Conservation (phyloP, 1,140 invertebrate species). For the Dolichoris vasculosae region DNA sequence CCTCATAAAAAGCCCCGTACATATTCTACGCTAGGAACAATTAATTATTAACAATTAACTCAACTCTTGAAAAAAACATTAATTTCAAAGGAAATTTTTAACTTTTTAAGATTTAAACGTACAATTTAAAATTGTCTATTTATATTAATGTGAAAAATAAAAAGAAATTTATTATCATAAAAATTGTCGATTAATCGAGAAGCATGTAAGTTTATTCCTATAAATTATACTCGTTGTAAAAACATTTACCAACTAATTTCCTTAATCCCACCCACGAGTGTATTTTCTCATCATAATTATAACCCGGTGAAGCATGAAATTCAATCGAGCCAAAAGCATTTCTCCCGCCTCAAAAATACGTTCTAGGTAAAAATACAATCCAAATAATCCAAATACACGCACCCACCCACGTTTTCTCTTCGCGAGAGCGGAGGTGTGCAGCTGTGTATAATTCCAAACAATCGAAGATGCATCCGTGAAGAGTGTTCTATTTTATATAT, state of each 20-base stretch:
- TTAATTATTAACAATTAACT: too few relatives aligned
- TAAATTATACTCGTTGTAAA: neutral
- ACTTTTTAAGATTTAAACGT: too few relatives aligned
- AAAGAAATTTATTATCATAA: too few relatives aligned
- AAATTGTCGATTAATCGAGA: too few relatives aligned
- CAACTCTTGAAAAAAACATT: too few relatives aligned
- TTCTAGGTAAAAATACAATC: neutral
- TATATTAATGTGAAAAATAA: too few relatives aligned
- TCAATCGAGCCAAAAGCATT: neutral
- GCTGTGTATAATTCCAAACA: constrained; percentile 41
- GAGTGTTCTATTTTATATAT: neutral
- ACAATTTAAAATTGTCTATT: too few relatives aligned
- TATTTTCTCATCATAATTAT: neutral
- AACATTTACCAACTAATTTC: neutral
- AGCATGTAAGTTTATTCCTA: too few relatives aligned
- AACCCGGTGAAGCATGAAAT: neutral
- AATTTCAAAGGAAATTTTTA: too few relatives aligned
- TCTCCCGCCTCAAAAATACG: neutral
- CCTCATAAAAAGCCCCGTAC: too few relatives aligned
- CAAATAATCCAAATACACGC: neutral
- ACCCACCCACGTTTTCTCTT: too few relatives aligned
- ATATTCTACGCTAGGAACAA: too few relatives aligned
- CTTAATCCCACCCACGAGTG: neutral
- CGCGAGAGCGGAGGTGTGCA: neutral
- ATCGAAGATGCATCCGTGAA: neutral